A percentile compares a stretch with the other conserved stretches of the same genome.
Evolutionary conservation across 2,888 invertebrate genomes (phyloP).

Genomic region (Seira ritae): DNA sequence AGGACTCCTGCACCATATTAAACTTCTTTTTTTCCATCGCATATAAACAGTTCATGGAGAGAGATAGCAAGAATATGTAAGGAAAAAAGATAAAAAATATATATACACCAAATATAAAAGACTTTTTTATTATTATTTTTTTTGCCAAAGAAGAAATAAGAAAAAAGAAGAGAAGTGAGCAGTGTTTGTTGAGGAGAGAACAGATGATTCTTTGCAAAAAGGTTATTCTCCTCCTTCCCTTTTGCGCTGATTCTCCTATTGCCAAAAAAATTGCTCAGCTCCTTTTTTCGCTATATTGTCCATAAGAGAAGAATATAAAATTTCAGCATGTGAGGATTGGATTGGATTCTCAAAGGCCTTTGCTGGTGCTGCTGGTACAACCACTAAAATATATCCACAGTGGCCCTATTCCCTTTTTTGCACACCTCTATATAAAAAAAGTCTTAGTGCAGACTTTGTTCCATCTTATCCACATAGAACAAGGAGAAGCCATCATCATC

Average conservation of each 20-base stretch:
- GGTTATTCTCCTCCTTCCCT: slow-evolving; percentile 64
- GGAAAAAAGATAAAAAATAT: slow-evolving; percentile 28
- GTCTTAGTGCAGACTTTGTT: slow-evolving; percentile 43
- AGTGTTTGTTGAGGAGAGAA: slow-evolving; percentile 41
- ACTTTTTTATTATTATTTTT: slow-evolving; percentile 1
- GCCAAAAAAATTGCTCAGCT: slow-evolving; percentile 60
- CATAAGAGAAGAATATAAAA: slow-evolving; percentile 3
- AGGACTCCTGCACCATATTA: slow-evolving; percentile 1
- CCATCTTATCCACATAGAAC: slow-evolving; percentile 20
- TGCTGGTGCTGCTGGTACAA: neutral
- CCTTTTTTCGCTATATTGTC: slow-evolving; percentile 12
- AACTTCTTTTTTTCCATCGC: slow-evolving; percentile 3
- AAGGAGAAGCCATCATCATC: slow-evolving; percentile 11
- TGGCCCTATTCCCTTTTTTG: neutral
- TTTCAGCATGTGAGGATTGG: slow-evolving; percentile 5
- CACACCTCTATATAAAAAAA: slow-evolving; percentile 7
- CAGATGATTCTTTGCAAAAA: slow-evolving; percentile 65
- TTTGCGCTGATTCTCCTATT: slow-evolving; percentile 64
- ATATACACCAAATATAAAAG: slow-evolving; percentile 14
- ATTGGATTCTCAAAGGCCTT: neutral
- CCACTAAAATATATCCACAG: neutral
- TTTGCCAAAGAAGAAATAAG: slow-evolving; percentile 34
- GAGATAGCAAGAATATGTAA: slow-evolving; percentile 24
- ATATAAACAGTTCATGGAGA: slow-evolving; percentile 32
- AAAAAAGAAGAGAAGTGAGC: slow-evolving; percentile 37